A percentile compares a stretch with the other conserved stretches of the same genome.
Conservation (phyloP, 2,113 vertebrate species). For the Myodes glareolus region DNA sequence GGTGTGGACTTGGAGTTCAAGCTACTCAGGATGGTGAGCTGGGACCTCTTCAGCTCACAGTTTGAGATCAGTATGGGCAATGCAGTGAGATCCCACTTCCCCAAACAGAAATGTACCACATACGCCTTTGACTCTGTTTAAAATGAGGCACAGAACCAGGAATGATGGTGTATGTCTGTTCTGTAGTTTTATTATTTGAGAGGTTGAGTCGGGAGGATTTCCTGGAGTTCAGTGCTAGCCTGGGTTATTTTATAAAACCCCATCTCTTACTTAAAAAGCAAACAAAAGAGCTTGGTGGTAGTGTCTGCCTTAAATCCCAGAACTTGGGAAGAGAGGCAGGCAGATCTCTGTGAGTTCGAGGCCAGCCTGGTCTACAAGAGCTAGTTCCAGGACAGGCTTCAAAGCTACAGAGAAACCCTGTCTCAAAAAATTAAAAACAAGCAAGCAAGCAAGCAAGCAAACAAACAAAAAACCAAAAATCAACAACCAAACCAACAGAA, state of each 20-base stretch:
- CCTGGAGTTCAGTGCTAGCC: background rate
- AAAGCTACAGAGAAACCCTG: too few species aligned
- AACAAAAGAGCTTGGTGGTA: too few species aligned
- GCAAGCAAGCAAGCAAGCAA: too few species aligned
- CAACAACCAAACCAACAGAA: background rate
- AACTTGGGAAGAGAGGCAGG: too few species aligned
- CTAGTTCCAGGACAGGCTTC: too few species aligned
- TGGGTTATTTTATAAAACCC: background rate
- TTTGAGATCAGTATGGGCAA: background rate
- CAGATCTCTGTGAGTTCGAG: too few species aligned
- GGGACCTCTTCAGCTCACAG: background rate
- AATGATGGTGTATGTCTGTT: background rate
- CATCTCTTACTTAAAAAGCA: background rate
- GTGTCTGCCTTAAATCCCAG: too few species aligned
- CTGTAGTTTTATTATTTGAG: background rate
- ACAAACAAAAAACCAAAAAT: background rate
- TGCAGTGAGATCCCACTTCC: background rate
- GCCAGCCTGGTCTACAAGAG: too few species aligned
- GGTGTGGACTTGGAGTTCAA: background rate
- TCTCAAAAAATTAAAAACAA: too few species aligned
- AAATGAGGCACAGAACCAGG: background rate
- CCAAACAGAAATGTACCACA: background rate
- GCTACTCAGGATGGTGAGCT: background rate
- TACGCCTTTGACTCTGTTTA: conserved; percentile 16
- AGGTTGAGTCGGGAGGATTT: background rate